A percentile compares a stretch with the other conserved stretches of the same genome.
phyloP scores from a whole-genome alignment of 2,888 invertebrate genomes.

The Trypoxylon attenuatum region DNA sequence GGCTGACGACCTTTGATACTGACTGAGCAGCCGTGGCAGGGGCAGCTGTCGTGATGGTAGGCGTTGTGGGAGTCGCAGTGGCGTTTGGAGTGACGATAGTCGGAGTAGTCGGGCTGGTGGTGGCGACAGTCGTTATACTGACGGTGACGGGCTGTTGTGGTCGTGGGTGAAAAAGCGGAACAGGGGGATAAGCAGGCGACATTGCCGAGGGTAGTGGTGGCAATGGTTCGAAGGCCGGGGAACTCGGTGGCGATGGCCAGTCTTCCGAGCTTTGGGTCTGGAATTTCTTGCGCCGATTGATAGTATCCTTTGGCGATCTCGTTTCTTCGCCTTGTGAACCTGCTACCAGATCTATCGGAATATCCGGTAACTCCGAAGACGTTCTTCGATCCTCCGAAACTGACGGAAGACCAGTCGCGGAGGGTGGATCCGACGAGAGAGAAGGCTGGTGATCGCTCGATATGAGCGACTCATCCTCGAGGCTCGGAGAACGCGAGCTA shows the following conservation, averaged over 20 bases:
- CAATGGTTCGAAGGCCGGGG: constrained; percentile 81
- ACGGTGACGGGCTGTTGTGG: no score
- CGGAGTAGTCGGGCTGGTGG: no score
- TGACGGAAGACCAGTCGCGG: constrained; percentile 70
- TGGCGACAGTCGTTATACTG: no score
- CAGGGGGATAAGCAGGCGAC: no score
- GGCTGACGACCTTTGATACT: constrained; percentile 85
- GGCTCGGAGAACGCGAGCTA: constrained; percentile 88
- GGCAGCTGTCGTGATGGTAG: no score
- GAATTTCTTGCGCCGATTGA: constrained; percentile 55
- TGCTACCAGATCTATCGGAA: constrained; percentile 83
- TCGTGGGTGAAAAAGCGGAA: no score
- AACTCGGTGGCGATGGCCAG: constrained; percentile 88
- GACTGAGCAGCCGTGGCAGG: no score
- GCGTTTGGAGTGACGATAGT: no score
- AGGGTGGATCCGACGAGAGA: constrained; percentile 88
- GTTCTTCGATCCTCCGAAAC: constrained; percentile 89
- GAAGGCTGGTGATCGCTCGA: constrained; percentile 92
- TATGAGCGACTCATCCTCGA: constrained; percentile 88
- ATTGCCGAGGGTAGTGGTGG: no score
- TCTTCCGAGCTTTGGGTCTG: constrained; percentile 82
- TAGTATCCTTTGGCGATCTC: constrained; percentile 68
- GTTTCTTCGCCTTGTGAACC: constrained; percentile 74
- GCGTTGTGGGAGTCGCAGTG: no score
- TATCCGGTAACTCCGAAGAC: constrained; percentile 89